These are phyloP conservation scores for Microvelia longipes DNA, from an alignment of 1,140 invertebrate species.

Conservation along the genomic window DNA sequence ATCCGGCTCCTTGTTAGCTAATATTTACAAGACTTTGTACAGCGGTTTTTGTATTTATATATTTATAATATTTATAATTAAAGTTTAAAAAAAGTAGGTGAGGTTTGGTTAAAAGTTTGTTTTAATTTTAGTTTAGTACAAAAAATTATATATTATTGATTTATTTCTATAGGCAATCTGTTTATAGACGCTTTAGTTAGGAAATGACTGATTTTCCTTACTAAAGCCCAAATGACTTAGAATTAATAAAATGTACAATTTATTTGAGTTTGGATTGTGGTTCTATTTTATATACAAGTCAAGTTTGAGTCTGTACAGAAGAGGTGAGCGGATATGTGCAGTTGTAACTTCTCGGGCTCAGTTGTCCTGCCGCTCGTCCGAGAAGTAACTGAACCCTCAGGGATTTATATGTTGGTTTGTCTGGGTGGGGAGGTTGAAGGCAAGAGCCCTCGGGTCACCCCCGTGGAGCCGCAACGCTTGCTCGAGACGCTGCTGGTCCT, in stretches of 20 bases:
- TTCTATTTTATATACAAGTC: neutral
- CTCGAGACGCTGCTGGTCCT: conserved; percentile 38
- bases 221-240: too few species aligned
- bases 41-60: neutral
- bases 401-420: conserved; percentile 24
- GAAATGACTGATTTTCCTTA: too few species aligned
- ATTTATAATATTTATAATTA: neutral
- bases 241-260: too few species aligned
- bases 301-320: neutral
- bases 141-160: neutral
- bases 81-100: neutral
- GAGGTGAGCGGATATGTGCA: neutral
- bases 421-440: conserved; percentile 38
- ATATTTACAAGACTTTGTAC: neutral
- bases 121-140: neutral
- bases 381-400: conserved; percentile 23
- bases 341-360: neutral
- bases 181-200: too few species aligned
- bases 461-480: conserved; percentile 63
- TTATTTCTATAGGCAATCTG: neutral
- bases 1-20: neutral
- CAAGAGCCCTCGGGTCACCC: conserved; percentile 44
- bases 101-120: neutral
- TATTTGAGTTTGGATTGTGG: too few species aligned
- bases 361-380: conserved; percentile 6